A percentile compares a stretch with the other conserved stretches of the same genome.
phyloP scores from a whole-genome alignment of 64 coral and sea anemone species.

The Cladopsammia gracilis region DNA sequence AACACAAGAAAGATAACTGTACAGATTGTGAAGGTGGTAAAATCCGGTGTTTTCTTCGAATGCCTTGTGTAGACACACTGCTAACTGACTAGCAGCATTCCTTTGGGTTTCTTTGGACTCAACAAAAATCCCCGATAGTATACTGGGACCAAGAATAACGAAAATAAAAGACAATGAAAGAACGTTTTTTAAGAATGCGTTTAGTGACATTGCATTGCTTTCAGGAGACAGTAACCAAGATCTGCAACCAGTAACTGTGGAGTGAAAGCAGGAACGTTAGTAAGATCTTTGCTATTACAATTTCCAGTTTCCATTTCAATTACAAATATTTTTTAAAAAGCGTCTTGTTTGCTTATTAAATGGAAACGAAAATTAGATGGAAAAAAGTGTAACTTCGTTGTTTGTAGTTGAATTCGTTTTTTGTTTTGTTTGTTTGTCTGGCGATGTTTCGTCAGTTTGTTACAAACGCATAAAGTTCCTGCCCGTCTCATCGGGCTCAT shows the following conservation, averaged over 20 bases:
- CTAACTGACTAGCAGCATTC: not conserved
- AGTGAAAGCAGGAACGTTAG: not conserved
- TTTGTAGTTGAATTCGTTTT: not conserved
- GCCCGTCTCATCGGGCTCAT: no score
- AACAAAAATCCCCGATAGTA: not conserved
- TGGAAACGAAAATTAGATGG: not conserved
- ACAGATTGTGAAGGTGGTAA: not conserved
- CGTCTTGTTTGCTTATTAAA: not conserved
- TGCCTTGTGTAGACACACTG: not conserved
- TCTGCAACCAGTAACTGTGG: not conserved
- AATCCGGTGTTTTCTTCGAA: constrained; percentile 14
- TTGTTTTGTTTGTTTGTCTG: no score
- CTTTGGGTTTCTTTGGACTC: not conserved
- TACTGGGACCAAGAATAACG: not conserved
- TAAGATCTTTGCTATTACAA: not conserved
- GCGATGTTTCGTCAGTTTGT: no score
- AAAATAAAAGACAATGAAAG: not conserved
- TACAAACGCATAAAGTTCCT: no score
- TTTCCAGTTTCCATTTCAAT: not conserved
- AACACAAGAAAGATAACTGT: constrained; percentile 9
- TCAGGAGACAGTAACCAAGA: no score
- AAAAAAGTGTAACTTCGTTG: not conserved
- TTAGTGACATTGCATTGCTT: not conserved
- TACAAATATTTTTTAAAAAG: not conserved
- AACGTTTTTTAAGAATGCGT: not conserved